A percentile compares a stretch with the other conserved stretches of the same genome.
Conservation (phyloP, 2,797 vertebrate species). For the Trachurus trachurus region DNA sequence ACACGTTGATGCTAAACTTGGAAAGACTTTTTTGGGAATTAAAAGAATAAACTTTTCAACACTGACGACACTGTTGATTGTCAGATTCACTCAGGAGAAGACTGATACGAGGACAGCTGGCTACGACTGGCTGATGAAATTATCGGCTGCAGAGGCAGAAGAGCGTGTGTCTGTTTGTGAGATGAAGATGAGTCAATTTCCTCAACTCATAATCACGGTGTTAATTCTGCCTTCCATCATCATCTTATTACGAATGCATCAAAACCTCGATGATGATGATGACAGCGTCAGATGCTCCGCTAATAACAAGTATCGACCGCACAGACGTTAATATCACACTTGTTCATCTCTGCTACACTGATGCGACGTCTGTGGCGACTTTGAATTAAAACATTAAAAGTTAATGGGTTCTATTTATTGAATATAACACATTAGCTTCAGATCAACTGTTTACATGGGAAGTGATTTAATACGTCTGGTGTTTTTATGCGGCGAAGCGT, state of each 20-base stretch:
- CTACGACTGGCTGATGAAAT: slow-evolving; percentile 18
- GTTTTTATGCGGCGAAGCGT: no score
- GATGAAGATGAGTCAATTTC: slow-evolving; percentile 62
- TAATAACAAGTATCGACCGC: slow-evolving; percentile 46
- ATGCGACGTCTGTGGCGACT: no score
- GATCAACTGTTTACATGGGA: no score
- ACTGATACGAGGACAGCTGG: slow-evolving; percentile 43
- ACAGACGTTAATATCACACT: slow-evolving; percentile 10
- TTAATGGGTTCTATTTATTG: no score
- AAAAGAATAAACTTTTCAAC: slow-evolving; percentile 4
- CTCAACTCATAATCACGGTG: slow-evolving; percentile 52
- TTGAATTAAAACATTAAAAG: no score
- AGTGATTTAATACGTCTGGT: no score
- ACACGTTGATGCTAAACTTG: slow-evolving; percentile 8
- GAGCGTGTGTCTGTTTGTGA: slow-evolving; percentile 61
- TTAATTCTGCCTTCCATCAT: slow-evolving; percentile 66
- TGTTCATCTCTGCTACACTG: neutral
- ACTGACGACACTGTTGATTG: neutral
- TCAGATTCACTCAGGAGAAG: slow-evolving; percentile 17
- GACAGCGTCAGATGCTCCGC: slow-evolving; percentile 56
- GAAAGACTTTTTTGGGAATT: slow-evolving; percentile 19
- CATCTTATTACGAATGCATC: slow-evolving; percentile 72
- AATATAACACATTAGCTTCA: no score
- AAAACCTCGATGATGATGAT: slow-evolving; percentile 43
- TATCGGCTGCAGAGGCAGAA: slow-evolving; percentile 42